A percentile compares a stretch with the other conserved stretches of the same genome.
Conservation (phyloP, 2,113 vertebrate genomes). For the Vanacampus margaritifer region DNA sequence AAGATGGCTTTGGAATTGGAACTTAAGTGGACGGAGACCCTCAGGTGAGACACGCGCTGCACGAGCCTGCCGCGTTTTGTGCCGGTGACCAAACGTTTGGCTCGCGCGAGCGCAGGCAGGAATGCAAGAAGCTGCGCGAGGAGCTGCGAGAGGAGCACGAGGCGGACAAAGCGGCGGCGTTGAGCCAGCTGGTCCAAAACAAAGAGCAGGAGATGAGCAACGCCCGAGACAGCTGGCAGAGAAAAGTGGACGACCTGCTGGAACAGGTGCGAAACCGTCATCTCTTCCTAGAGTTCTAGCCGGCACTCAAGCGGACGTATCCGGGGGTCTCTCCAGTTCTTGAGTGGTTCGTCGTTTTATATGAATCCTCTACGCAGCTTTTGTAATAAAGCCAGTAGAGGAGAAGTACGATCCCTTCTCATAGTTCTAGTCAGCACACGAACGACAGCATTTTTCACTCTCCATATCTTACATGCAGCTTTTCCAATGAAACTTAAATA, state of each 20-base stretch:
- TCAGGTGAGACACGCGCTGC: conserved; percentile 72
- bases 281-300: not conserved
- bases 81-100: too few species aligned
- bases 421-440: too few species aligned
- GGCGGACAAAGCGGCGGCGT: conserved; percentile 85
- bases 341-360: not conserved
- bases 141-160: conserved; percentile 89
- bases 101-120: conserved; percentile 77
- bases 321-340: not conserved
- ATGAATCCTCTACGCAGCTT: too few species aligned
- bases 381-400: too few species aligned
- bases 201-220: conserved; percentile 89
- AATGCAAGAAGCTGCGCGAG: conserved; percentile 93
- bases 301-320: not conserved
- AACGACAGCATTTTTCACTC: too few species aligned
- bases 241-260: conserved; percentile 97
- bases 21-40: conserved; percentile 96
- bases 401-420: too few species aligned
- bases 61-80: too few species aligned
- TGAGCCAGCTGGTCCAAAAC: conserved; percentile 84
- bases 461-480: too few species aligned
- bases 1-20: conserved; percentile 91
- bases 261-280: conserved; percentile 80
- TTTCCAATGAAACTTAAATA: too few species aligned
- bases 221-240: conserved; percentile 92